Evolutionary conservation across 2,113 vertebrate genomes (phyloP).

Genomic region (Saimiri boliviensis): DNA sequence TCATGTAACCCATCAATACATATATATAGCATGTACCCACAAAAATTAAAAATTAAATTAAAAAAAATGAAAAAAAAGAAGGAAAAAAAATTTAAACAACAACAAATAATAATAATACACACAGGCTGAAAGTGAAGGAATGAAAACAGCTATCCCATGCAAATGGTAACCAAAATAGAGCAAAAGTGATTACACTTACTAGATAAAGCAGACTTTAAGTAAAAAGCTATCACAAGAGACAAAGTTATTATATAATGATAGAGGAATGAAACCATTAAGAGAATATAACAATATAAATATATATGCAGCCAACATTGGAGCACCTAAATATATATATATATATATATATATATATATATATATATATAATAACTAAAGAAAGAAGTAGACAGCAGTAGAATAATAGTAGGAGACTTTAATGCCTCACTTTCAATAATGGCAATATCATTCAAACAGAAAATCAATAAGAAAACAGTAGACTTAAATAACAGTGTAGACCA

Average conservation of each 20-base stretch:
- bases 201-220: not conserved
- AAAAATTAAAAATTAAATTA: no score
- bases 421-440: not conserved
- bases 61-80: no score
- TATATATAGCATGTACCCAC: no score
- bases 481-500: not conserved
- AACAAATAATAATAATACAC: not conserved
- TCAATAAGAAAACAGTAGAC: not conserved
- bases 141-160: not conserved
- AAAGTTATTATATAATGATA: not conserved
- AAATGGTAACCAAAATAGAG: not conserved
- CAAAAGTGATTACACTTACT: not conserved
- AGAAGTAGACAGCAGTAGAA: not conserved
- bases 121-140: not conserved
- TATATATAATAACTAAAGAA: not conserved
- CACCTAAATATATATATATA: not conserved
- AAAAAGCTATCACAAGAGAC: not conserved
- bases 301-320: not conserved
- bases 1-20: no score
- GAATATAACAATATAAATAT: not conserved
- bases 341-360: not conserved
- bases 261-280: not conserved
- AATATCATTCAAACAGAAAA: not conserved
- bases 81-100: no score
- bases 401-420: not conserved